Percentiles rank a stretch among this genome's conserved stretches.
phyloP scores from a whole-genome alignment of 2,113 vertebrate species.

The Corythornis madagascariensis region DNA sequence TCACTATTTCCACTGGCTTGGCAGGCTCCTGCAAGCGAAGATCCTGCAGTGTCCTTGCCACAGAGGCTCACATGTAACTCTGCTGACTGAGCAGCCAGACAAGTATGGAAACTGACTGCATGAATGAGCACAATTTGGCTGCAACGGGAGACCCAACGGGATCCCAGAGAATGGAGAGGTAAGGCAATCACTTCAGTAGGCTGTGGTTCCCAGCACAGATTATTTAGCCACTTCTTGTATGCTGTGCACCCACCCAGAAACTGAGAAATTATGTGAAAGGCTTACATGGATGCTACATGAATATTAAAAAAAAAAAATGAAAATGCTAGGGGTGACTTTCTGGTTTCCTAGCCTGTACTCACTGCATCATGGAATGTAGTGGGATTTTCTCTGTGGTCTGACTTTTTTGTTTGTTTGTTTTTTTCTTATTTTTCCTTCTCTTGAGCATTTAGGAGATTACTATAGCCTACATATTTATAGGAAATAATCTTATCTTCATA shows the following conservation, averaged over 20 bases:
- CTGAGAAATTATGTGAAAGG: background rate
- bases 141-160: background rate
- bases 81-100: background rate
- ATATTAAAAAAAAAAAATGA: background rate
- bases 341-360: background rate
- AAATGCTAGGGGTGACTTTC: background rate
- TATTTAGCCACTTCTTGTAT: background rate
- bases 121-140: background rate
- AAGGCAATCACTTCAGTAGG: background rate
- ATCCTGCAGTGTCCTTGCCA: background rate
- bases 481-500: background rate
- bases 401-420: accelerated
- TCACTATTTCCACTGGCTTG: background rate
- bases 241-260: background rate
- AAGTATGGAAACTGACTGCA: slow-evolving; percentile 7
- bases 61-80: background rate
- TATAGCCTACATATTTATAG: background rate
- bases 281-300: background rate
- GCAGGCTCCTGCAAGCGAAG: background rate
- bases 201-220: background rate
- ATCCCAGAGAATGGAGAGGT: background rate
- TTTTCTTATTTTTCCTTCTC: background rate
- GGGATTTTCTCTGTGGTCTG: background rate
- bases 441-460: background rate
- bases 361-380: background rate